Conservation (phyloP, 2,113 vertebrate species). For the Halichoeres trimaculatus region DNA sequence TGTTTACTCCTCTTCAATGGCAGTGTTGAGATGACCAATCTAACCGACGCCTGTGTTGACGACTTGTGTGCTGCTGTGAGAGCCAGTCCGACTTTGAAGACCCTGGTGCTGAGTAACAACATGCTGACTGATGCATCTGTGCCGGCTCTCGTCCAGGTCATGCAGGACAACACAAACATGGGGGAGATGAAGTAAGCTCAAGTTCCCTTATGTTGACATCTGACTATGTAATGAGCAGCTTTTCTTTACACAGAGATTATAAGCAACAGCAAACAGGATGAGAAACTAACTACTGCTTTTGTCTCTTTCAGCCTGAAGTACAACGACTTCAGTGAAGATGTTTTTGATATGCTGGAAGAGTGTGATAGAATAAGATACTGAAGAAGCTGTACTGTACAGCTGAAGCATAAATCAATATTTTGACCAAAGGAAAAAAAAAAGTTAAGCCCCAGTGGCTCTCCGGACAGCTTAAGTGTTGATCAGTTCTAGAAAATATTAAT, state of each 20-base stretch:
- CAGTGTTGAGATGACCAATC: constrained; percentile 72
- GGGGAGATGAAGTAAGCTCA: constrained; percentile 70
- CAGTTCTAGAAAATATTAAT: no score
- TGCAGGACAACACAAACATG: constrained; percentile 65
- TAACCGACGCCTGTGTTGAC: constrained; percentile 73
- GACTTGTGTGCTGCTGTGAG: constrained; percentile 73
- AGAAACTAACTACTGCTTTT: neutral
- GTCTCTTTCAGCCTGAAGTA: constrained; percentile 74
- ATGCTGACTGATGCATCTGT: constrained; percentile 67
- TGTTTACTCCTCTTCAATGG: neutral
- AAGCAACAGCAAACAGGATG: neutral
- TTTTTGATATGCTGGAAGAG: constrained; percentile 64
- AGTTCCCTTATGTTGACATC: neutral
- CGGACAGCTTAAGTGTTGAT: no score
- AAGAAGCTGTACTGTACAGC: constrained; percentile 15
- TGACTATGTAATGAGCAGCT: neutral
- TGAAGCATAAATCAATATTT: no score
- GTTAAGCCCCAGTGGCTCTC: no score
- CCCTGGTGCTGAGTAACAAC: constrained; percentile 79
- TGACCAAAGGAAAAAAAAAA: neutral
- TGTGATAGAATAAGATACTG: constrained; percentile 73
- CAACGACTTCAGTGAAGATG: constrained; percentile 78
- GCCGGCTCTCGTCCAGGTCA: constrained; percentile 65
- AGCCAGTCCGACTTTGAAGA: constrained; percentile 64
- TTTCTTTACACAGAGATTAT: neutral